A percentile compares a stretch with the other conserved stretches of the same genome.
Evolutionary conservation across 2,797 vertebrate genomes (phyloP).

Genomic region (Antennarius maculatus): DNA sequence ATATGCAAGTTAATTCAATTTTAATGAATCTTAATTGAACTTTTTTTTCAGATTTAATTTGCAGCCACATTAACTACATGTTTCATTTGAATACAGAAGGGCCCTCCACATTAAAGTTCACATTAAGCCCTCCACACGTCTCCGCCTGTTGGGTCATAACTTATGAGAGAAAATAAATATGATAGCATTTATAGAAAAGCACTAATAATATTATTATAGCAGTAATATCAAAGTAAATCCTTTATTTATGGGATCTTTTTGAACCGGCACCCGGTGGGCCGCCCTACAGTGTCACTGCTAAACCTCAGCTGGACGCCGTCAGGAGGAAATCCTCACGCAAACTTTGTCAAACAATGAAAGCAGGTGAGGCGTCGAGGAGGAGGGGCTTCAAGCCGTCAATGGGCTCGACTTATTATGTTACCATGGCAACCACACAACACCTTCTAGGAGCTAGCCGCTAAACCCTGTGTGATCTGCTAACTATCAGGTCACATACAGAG

Average conservation of each 20-base stretch:
- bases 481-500: conserved; percentile 22
- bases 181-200: background rate
- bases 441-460: conserved; percentile 46
- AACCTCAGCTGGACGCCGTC: conserved; percentile 35
- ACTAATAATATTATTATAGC: background rate
- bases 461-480: conserved; percentile 64
- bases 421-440: conserved; percentile 51
- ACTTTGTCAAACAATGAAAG: conserved; percentile 35
- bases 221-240: background rate
- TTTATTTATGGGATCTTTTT: background rate
- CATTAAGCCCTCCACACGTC: background rate
- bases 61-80: conserved; percentile 18
- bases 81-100: conserved; percentile 19
- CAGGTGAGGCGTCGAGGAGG: conserved; percentile 55
- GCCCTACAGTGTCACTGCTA: conserved; percentile 38
- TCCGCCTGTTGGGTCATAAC: background rate
- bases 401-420: conserved; percentile 64
- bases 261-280: conserved; percentile 7
- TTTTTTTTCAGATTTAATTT: conserved; percentile 20
- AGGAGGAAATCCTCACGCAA: conserved; percentile 33
- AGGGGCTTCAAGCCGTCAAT: conserved; percentile 24
- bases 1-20: conserved; percentile 40
- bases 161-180: background rate
- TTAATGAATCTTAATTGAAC: conserved; percentile 35
- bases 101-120: background rate